These are phyloP conservation scores for Orientallactaga bullata DNA, from an alignment of 2,113 vertebrate species.

Conservation along the genomic window DNA sequence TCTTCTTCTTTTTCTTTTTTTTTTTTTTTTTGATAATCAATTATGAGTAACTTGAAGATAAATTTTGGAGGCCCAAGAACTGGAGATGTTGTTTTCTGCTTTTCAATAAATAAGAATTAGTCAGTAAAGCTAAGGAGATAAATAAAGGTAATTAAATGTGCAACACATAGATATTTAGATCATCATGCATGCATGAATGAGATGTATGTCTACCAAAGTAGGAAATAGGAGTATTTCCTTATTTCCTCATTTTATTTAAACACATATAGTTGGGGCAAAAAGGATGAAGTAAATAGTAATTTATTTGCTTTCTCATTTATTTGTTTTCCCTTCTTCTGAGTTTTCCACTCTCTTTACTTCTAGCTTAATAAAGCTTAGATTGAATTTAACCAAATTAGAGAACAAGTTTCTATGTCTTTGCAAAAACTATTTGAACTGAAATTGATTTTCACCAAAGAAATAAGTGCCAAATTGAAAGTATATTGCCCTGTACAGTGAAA, in stretches of 20 bases:
- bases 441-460: not conserved
- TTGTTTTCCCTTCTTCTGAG: not conserved
- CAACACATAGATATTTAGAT: not conserved
- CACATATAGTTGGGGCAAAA: not conserved
- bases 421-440: not conserved
- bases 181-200: no score
- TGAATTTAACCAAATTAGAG: not conserved
- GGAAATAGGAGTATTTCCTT: not conserved
- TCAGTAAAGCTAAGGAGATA: not conserved
- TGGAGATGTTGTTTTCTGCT: not conserved
- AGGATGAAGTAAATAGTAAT: no score
- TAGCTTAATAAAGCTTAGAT: not conserved
- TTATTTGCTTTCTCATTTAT: not conserved
- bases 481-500: not conserved
- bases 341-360: not conserved
- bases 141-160: not conserved
- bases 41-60: not conserved
- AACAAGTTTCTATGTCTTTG: not conserved
- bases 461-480: not conserved
- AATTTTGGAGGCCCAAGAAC: not conserved
- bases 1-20: no score
- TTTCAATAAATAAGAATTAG: not conserved
- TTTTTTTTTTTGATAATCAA: fast-evolving
- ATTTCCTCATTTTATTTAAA: not conserved
- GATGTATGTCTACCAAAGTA: not conserved